Conservation (phyloP, 1,140 invertebrate genomes). For the Sitophilus oryzae region DNA sequence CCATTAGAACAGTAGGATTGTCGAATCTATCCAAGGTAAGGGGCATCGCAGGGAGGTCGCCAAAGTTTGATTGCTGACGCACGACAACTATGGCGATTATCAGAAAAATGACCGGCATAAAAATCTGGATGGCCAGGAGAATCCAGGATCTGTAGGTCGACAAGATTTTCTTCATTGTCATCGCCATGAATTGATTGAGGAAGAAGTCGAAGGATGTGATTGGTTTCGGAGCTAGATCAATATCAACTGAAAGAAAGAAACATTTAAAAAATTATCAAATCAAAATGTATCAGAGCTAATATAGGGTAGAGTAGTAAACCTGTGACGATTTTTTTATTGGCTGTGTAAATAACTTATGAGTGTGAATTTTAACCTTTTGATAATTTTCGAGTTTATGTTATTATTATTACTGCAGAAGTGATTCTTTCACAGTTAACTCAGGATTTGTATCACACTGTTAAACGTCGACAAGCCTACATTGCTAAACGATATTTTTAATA, state of each 20-base stretch:
- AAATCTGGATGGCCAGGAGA: conserved; percentile 51
- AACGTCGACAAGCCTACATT: no score
- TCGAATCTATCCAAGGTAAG: conserved; percentile 37
- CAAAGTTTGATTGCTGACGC: conserved; percentile 45
- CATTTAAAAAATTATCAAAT: background rate
- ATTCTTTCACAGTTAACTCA: no score
- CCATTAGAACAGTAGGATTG: conserved; percentile 41
- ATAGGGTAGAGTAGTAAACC: no score
- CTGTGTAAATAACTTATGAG: no score
- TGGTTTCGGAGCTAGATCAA: conserved; percentile 7
- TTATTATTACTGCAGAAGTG: no score
- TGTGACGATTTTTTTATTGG: no score
- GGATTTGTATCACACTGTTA: no score
- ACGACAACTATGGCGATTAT: conserved; percentile 52
- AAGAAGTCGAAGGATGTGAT: conserved; percentile 44
- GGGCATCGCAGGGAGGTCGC: conserved; percentile 44
- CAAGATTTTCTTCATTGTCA: conserved; percentile 56
- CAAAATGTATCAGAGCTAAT: no score
- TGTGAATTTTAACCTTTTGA: no score
- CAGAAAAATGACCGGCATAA: conserved; percentile 56
- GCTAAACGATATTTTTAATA: no score
- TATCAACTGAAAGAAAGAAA: conserved; percentile 26
- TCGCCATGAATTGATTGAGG: conserved; percentile 55
- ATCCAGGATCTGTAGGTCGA: conserved; percentile 53
- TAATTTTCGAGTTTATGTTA: no score